A percentile compares a stretch with the other conserved stretches of the same genome.
Conservation (phyloP, 1,140 invertebrate species). For the Anagrus nilaparvatae region DNA sequence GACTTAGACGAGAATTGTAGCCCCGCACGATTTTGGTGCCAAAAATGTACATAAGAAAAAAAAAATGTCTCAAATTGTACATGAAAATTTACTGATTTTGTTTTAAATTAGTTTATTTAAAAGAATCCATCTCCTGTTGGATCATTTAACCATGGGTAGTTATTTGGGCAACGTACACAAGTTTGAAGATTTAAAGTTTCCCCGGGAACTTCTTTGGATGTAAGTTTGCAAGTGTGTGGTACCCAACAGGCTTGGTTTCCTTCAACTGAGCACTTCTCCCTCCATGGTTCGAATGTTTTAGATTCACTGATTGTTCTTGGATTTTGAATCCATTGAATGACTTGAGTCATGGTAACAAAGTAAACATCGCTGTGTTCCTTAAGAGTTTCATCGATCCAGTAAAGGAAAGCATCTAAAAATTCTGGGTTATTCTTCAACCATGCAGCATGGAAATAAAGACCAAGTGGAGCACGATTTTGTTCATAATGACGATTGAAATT, state of each 20-base stretch:
- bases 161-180: constrained; percentile 84
- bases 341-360: constrained; percentile 95
- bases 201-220: constrained; percentile 83
- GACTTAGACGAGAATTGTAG: no score
- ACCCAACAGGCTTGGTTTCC: constrained; percentile 74
- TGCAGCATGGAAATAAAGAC: constrained; percentile 91
- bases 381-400: constrained; percentile 89
- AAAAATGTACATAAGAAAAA: constrained; percentile 33
- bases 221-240: constrained; percentile 81
- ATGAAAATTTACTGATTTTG: neutral
- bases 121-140: constrained; percentile 85
- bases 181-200: constrained; percentile 89
- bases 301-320: constrained; percentile 73
- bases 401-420: constrained; percentile 84
- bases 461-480: constrained; percentile 85
- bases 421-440: constrained; percentile 94
- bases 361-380: constrained; percentile 85
- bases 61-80: no score
- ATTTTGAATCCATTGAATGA: constrained; percentile 94
- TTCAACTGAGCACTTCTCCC: constrained; percentile 80
- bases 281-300: constrained; percentile 89
- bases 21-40: neutral
- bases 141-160: constrained; percentile 91
- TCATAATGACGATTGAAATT: constrained; percentile 94
- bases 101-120: constrained; percentile 55